These are phyloP conservation scores for Sebastes diaconus DNA, from an alignment of 2,797 vertebrate genomes.

Conservation along the genomic window DNA sequence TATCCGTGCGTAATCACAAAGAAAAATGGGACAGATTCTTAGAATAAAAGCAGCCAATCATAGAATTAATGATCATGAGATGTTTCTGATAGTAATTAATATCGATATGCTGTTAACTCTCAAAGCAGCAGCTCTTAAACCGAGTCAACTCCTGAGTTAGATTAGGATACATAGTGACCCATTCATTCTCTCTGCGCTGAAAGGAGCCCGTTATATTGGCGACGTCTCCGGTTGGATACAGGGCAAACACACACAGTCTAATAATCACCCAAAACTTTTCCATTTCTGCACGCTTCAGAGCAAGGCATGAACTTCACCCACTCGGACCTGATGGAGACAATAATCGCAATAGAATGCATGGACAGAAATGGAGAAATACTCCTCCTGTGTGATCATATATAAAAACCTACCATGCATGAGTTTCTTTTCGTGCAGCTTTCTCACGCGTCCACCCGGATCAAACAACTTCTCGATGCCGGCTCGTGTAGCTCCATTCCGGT, in stretches of 20 bases:
- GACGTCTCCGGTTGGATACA: constrained; percentile 58
- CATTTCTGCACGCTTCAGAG: constrained; percentile 33
- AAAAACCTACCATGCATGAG: constrained; percentile 66
- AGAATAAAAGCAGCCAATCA: background rate
- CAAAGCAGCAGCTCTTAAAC: constrained; percentile 14
- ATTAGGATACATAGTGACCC: constrained; percentile 72
- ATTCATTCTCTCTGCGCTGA: constrained; percentile 76
- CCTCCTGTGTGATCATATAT: background rate
- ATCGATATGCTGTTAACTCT: background rate
- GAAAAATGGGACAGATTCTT: background rate
- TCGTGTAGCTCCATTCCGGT: constrained; percentile 50
- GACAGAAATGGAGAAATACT: background rate
- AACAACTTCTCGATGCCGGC: constrained; percentile 46
- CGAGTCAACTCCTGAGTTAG: constrained; percentile 45
- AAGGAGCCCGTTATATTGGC: constrained; percentile 75
- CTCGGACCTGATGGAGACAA: background rate
- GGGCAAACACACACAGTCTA: constrained; percentile 5
- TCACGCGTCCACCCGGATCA: constrained; percentile 50
- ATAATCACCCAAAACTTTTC: constrained; percentile 61
- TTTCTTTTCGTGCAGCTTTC: constrained; percentile 44
- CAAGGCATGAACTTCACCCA: constrained; percentile 41
- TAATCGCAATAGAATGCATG: background rate
- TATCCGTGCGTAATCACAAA: background rate
- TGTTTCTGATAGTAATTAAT: background rate
- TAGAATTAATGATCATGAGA: background rate